Evolutionary conservation across 2,113 vertebrate species (phyloP).

Genomic region (Xyliphius kryptos): DNA sequence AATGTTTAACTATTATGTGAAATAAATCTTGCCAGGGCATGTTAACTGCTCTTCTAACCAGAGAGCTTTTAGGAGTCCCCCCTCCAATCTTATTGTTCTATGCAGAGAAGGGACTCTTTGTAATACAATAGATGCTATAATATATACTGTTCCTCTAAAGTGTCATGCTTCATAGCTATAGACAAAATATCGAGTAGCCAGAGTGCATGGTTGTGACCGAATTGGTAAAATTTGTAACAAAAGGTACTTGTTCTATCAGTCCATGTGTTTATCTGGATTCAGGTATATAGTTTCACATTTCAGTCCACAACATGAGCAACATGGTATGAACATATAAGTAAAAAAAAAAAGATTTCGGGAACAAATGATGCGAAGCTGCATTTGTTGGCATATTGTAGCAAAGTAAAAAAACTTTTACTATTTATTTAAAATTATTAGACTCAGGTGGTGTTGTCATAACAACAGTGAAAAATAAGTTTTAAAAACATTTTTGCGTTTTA

Average conservation of each 20-base stretch:
- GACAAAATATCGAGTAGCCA: slow-evolving; percentile 11
- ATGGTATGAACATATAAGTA: neutral
- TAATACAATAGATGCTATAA: slow-evolving; percentile 35
- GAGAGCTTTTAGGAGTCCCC: slow-evolving; percentile 34
- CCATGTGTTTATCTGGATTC: neutral
- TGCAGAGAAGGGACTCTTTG: slow-evolving; percentile 23
- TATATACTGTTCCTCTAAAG: slow-evolving; percentile 14
- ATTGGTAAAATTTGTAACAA: slow-evolving; percentile 4
- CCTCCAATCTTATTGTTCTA: slow-evolving; percentile 32
- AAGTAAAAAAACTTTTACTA: neutral
- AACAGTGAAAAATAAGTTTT: too few species aligned
- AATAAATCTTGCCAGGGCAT: slow-evolving; percentile 39
- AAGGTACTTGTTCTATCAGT: neutral
- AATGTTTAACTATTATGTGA: slow-evolving; percentile 41
- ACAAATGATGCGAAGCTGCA: neutral
- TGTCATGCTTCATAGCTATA: slow-evolving; percentile 22
- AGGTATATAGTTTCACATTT: slow-evolving; percentile 14
- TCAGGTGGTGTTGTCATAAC: too few species aligned
- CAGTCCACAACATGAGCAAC: neutral
- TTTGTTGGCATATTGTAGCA: neutral
- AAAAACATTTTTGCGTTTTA: too few species aligned
- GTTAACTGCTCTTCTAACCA: slow-evolving; percentile 40
- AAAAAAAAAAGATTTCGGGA: neutral
- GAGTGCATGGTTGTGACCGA: slow-evolving; percentile 12
- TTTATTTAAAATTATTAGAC: too few species aligned